Conservation (phyloP, 2,888 invertebrate genomes). For the Cactoblastis cactorum region DNA sequence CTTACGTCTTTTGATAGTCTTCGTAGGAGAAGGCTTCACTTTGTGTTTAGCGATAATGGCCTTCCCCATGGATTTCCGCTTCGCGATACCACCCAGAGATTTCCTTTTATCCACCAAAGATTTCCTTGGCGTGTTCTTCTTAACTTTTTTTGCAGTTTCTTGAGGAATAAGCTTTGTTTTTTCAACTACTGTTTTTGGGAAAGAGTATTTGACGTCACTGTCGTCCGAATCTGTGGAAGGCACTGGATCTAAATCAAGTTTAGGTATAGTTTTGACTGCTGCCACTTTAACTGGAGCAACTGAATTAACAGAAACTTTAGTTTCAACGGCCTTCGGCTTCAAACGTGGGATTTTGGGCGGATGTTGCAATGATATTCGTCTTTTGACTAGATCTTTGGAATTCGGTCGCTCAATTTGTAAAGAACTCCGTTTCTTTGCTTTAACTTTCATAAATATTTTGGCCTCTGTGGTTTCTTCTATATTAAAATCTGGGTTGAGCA, state of each 20-base stretch:
- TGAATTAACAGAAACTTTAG: constrained; percentile 25
- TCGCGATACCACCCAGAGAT: constrained; percentile 53
- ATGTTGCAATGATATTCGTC: constrained; percentile 62
- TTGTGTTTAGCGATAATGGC: constrained; percentile 37
- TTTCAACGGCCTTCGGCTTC: constrained; percentile 50
- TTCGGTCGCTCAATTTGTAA: constrained; percentile 64
- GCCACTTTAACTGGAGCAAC: too few species aligned
- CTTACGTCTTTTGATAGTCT: constrained; percentile 61
- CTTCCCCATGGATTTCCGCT: constrained; percentile 58
- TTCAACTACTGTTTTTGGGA: constrained; percentile 43
- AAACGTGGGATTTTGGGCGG: constrained; percentile 59
- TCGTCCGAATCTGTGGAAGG: constrained; percentile 64
- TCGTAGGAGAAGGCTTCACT: constrained; percentile 36
- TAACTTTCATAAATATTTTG: constrained; percentile 59
- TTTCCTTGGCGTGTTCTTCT: constrained; percentile 39
- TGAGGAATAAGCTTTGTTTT: constrained; percentile 32
- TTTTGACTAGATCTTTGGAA: constrained; percentile 56
- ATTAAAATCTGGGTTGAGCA: constrained; percentile 65
- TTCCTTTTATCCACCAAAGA: constrained; percentile 51
- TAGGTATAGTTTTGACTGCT: constrained; percentile 34
- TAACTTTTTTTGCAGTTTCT: constrained; percentile 29
- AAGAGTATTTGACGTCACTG: constrained; percentile 69
- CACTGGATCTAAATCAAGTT: constrained; percentile 38
- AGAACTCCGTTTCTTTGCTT: constrained; percentile 60
- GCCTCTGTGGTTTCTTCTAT: constrained; percentile 40